Base-by-base conservation (phyloP, 2,113 vertebrate species). In the Platycercus adscitus region DNA sequence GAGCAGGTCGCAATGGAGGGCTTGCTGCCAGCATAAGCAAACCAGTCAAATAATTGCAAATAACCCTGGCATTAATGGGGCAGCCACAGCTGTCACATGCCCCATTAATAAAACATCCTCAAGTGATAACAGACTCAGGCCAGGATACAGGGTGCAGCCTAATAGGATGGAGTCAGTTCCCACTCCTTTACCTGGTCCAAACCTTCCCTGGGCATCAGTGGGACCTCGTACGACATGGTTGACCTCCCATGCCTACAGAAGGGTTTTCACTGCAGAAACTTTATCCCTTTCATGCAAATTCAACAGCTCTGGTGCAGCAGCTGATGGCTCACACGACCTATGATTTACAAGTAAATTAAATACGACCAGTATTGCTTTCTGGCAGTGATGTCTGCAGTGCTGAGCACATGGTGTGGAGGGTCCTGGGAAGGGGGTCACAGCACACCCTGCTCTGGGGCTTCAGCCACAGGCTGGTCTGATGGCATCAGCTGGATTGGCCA, bases 341-440 rank as follows among this genome's bases (percentile, higher is more conserved):
- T 73, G 47, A 46, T 70, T 78, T 13, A 58, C 12, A 10, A 44
- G 41, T 39, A 43, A 60, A 69, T 61, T 35, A 46, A 88, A 37
- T 28, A 49, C 1, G 1, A 71, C 6, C n/a, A 11, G 28, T 16
- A 24, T 41, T 44, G 25, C 43, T 49, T 56, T 20, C 37, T n/a
- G 63, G 55, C 24, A 52, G 10, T 2, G 49, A 31, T 23, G 11
- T 41, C 56, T 20, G 18, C 43, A 58, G 56, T 11, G 13, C 33
- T 0, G 1, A 71, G 50, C 0, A 0, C 1, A 0, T 0, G 0
- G 3, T 17, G 16, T 2, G 2, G 33, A 47, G 41, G 28, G 14
- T 87, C 14, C 47, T 4, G 6, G 60, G 33, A 11, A 33, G 35
- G 43, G 65, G 25, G 18, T 55, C 64, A 68, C 25, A 41, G 69